These are phyloP conservation scores for Ursus arctos DNA, from an alignment of 2,113 vertebrate species.

Conservation along the genomic window DNA sequence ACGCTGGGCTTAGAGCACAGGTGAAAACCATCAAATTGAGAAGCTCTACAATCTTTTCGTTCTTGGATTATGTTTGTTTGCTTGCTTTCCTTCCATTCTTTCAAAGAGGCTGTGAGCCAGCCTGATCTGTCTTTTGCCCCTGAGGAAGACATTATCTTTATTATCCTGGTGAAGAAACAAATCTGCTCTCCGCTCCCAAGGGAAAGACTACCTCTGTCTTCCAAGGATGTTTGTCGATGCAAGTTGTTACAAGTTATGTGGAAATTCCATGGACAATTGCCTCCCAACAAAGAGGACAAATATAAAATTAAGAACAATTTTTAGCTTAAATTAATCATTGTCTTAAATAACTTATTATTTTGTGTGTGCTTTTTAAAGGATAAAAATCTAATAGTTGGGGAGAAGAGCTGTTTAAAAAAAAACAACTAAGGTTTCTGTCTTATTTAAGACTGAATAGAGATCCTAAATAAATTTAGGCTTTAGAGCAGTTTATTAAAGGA, in stretches of 20 bases:
- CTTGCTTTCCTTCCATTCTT: not conserved
- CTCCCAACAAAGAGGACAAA: not conserved
- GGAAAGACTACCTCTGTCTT: not conserved
- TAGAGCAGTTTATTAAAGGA: not conserved
- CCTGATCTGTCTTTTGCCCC: not conserved
- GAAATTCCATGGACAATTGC: not conserved
- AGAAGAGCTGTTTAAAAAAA: not conserved
- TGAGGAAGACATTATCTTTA: not conserved
- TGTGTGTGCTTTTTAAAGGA: not conserved
- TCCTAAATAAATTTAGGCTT: not conserved
- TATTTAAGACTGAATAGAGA: not conserved
- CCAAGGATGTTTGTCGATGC: not conserved
- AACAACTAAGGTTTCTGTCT: not conserved
- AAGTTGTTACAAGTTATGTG: not conserved
- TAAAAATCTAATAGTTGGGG: not conserved
- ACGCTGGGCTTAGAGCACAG: not conserved
- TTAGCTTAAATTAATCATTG: conserved; percentile 2
- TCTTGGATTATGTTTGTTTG: not conserved
- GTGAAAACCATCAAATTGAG: not conserved
- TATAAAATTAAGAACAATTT: not conserved
- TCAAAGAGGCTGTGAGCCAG: not conserved
- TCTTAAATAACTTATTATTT: not conserved
- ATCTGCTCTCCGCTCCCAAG: not conserved
- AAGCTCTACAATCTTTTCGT: not conserved
- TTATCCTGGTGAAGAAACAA: not conserved